These are phyloP conservation scores for Typhlichthys eigenmanni DNA, from an alignment of 2,797 vertebrate species.

Conservation along the genomic window DNA sequence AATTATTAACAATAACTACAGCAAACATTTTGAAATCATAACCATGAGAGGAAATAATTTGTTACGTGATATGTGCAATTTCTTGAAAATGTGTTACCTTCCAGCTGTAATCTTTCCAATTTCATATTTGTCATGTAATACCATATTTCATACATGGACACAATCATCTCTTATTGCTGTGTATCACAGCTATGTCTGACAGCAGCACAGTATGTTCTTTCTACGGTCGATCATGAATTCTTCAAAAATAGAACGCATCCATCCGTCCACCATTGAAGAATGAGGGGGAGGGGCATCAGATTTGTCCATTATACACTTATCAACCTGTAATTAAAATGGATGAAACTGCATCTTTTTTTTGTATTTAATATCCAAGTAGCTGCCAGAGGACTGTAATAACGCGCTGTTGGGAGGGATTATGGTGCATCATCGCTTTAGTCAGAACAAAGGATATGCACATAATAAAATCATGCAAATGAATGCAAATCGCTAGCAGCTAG, in stretches of 20 bases:
- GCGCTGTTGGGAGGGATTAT: conserved; percentile 51
- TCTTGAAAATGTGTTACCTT: conserved; percentile 57
- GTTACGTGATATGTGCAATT: conserved; percentile 30
- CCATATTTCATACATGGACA: conserved; percentile 69
- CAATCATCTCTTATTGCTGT: conserved; percentile 46
- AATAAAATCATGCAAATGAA: conserved; percentile 87
- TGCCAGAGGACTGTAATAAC: conserved; percentile 45
- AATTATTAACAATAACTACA: conserved; percentile 32
- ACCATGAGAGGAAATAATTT: conserved; percentile 31
- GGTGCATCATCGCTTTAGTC: conserved; percentile 82
- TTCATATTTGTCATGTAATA: conserved; percentile 68
- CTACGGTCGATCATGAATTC: conserved; percentile 52
- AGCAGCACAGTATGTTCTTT: conserved; percentile 60
- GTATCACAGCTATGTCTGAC: conserved; percentile 60
- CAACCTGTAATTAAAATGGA: conserved; percentile 60
- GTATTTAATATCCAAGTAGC: conserved; percentile 61
- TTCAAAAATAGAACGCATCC: conserved; percentile 45
- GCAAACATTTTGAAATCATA: conserved; percentile 7
- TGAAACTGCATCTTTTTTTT: conserved; percentile 31
- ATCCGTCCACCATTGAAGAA: conserved; percentile 34
- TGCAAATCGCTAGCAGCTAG: conserved; percentile 80
- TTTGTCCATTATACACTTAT: conserved; percentile 43
- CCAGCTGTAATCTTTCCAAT: conserved; percentile 51
- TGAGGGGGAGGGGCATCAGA: conserved; percentile 12
- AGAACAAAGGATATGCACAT: conserved; percentile 88